A percentile compares a stretch with the other conserved stretches of the same genome.
Conservation (phyloP, 2,113 vertebrate species). For the Eolophus roseicapilla region DNA sequence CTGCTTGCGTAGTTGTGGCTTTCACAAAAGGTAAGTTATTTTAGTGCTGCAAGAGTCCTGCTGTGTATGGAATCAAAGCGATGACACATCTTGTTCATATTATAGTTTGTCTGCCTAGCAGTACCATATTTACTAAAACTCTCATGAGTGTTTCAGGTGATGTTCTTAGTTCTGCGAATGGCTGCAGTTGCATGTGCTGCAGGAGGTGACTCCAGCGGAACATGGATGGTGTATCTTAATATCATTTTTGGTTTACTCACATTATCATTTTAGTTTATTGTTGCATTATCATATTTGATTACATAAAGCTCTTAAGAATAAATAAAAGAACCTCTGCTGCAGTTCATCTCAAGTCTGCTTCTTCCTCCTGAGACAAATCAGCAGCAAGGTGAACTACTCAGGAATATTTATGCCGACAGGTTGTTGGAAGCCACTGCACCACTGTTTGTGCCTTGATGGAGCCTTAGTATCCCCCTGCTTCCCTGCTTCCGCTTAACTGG, state of each 20-base stretch:
- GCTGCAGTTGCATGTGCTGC: background rate
- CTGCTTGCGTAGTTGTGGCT: background rate
- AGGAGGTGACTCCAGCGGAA: background rate
- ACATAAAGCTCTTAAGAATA: background rate
- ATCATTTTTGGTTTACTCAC: background rate
- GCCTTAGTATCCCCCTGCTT: background rate
- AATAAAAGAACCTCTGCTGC: background rate
- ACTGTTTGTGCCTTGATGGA: background rate
- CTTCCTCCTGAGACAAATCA: background rate
- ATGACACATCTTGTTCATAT: background rate
- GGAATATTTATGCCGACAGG: background rate
- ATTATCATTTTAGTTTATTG: background rate
- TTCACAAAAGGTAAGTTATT: background rate
- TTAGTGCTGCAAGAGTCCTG: background rate
- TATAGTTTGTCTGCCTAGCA: background rate
- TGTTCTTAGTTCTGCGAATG: background rate
- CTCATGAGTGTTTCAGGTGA: background rate
- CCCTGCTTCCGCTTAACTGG: background rate
- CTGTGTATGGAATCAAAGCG: background rate
- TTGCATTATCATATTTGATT: background rate
- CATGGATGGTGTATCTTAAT: background rate
- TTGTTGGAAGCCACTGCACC: background rate
- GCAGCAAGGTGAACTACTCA: background rate
- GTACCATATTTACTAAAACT: background rate
- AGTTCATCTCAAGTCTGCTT: background rate